phyloP scores from a whole-genome alignment of 2,797 vertebrate species.

The Microcaecilia unicolor region DNA sequence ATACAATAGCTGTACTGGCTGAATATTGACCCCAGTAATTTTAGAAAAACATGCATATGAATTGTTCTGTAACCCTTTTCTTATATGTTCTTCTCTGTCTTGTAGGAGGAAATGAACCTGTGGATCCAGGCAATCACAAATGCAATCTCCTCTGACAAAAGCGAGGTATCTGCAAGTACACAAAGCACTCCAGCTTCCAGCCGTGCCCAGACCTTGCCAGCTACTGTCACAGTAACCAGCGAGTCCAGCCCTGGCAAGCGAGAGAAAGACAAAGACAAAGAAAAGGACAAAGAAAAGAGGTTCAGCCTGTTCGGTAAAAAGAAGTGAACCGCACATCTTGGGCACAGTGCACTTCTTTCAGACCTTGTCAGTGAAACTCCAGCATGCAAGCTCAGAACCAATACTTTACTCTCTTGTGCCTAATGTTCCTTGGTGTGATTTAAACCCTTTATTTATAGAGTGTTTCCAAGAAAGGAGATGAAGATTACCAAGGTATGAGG shows the following conservation, averaged over 20 bases:
- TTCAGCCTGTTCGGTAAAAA: conserved; percentile 98
- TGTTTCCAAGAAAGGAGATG: conserved; percentile 47
- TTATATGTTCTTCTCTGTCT: background rate
- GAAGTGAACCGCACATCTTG: conserved; percentile 71
- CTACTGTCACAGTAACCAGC: conserved; percentile 75
- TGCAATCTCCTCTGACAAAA: conserved; percentile 71
- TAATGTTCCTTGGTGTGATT: conserved; percentile 77
- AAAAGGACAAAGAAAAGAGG: conserved; percentile 81
- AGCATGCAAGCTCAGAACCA: conserved; percentile 96
- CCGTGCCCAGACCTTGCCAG: conserved; percentile 90
- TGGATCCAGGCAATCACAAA: conserved; percentile 91
- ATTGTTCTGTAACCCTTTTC: no score
- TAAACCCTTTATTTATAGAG: conserved; percentile 72
- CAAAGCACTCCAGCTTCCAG: conserved; percentile 89
- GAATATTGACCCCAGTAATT: no score
- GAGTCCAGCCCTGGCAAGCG: conserved; percentile 95
- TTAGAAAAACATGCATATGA: no score
- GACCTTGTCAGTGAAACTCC: conserved; percentile 81
- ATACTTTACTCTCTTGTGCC: conserved; percentile 94
- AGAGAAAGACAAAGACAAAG: conserved; percentile 96
- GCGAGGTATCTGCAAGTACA: conserved; percentile 80
- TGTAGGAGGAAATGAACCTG: conserved; percentile 93
- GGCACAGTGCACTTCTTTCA: conserved; percentile 56
- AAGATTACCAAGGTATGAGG: conserved; percentile 55
- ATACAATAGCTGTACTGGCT: no score